Conservation (phyloP, 2,113 vertebrate genomes). For the Rafetus swinhoei region DNA sequence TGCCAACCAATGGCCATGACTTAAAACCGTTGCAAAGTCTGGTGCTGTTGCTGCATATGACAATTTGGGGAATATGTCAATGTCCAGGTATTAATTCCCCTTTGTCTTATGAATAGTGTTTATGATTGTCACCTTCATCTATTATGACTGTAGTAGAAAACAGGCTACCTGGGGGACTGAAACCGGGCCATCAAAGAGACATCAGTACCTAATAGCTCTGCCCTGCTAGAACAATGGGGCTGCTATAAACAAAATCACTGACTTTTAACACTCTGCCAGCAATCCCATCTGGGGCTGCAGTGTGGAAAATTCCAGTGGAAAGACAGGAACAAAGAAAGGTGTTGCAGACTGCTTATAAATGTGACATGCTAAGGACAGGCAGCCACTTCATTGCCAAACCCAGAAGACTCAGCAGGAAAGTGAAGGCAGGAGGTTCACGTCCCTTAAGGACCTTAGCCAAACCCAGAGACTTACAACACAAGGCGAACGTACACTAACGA, state of each 20-base stretch:
- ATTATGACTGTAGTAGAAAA: neutral
- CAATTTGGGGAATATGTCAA: neutral
- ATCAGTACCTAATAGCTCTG: conserved; percentile 56
- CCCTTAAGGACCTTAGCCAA: conserved; percentile 5
- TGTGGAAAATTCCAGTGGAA: conserved; percentile 74
- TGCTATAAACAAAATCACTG: conserved; percentile 71
- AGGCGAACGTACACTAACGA: conserved; percentile 15
- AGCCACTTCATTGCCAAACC: conserved; percentile 51
- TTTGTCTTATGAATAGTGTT: neutral
- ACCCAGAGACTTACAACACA: conserved; percentile 45
- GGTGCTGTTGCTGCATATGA: neutral
- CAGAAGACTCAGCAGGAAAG: conserved; percentile 49
- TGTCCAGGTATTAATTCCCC: rapidly evolving
- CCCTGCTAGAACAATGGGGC: conserved; percentile 67
- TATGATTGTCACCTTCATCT: neutral
- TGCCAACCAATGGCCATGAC: neutral
- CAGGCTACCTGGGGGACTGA: neutral
- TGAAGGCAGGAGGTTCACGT: conserved; percentile 19
- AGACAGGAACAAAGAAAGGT: conserved; percentile 71
- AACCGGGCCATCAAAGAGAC: conserved; percentile 48
- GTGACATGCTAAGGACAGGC: neutral
- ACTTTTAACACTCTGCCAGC: conserved; percentile 73
- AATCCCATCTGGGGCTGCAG: conserved; percentile 68
- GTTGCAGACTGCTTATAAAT: conserved; percentile 64
- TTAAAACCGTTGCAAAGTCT: neutral